Evolutionary conservation across 2,888 invertebrate genomes (phyloP), one percentile per base, ranked within the genome.

Genomic region (Agrenia bidenticulata): DNA sequence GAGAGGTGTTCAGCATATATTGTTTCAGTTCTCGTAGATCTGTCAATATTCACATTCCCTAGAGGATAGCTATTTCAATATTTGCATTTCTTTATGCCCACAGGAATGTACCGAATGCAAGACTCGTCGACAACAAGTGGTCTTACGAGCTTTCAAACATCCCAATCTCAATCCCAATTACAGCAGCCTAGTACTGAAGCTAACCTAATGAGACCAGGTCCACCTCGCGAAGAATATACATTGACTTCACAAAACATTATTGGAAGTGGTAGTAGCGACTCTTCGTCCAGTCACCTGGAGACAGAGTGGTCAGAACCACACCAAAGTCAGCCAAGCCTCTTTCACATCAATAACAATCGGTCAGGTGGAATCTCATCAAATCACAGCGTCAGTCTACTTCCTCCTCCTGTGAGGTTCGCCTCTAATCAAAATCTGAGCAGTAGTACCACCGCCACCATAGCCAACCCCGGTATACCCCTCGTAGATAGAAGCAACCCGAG

Each of bases 351-450:
- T 55, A 55, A 51, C 51, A 51, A 24, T 15, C 51, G 5, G 2
- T 24, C 51, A 51, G 23, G 51, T 51, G 51, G 51, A 51, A 51
- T 51, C 13, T 24, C 51, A 19, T 19, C 51, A 24, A 51, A 23
- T 51, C 51, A 51, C 7, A 7, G 13, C 5, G 11, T 15, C 24
- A 19, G 7, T 23, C 51, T 45, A 13, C 45, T 58, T 26, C 58
- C 45, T 5, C 58, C 49, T 11, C 58, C 58, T 42, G 26, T 24
- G 23, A 42, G 58, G 23, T 58, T 58, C 45, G 39, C 58, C 5
- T 58, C 58, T 45, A 58, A 42, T 58, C 58, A 58, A 26, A 58
- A 58, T 39, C 58, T 58, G 5, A 39, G 45, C n/a, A n/a, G n/a
- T n/a, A n/a, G n/a, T n/a, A 9, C 15, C 9, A 15, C 9, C 9